These are phyloP conservation scores for Theonella swinhoei DNA, from an alignment of 37 sponge, comb jelly and placozoan genomes.

Conservation along the genomic window DNA sequence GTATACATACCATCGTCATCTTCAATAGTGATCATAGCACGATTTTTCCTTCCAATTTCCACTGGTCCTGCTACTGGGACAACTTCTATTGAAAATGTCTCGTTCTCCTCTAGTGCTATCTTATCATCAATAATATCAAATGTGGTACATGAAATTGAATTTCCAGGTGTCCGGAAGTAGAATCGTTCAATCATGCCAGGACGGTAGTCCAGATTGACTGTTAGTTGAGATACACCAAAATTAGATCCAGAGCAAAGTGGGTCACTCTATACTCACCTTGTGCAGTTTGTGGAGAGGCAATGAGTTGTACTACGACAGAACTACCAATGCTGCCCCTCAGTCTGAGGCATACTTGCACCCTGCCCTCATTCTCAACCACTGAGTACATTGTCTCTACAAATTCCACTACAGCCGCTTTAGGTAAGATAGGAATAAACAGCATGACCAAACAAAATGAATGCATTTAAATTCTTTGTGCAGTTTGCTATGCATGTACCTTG, in stretches of 20 bases:
- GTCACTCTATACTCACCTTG: not conserved
- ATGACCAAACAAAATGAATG: no score
- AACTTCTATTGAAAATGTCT: not conserved
- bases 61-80: not conserved
- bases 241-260: not conserved
- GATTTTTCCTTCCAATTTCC: not conserved
- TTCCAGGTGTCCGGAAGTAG: not conserved
- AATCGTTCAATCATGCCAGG: not conserved
- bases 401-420: constrained; percentile 5
- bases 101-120: not conserved
- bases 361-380: not conserved
- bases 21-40: not conserved
- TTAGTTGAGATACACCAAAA: not conserved
- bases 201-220: not conserved
- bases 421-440: not conserved
- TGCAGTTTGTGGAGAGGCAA: not conserved
- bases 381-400: constrained; percentile 12
- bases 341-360: constrained; percentile 13
- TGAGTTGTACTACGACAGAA: not conserved
- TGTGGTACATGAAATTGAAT: not conserved
- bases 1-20: not conserved
- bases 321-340: not conserved
- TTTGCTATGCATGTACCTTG: not conserved
- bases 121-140: not conserved
- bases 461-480: not conserved